Evolutionary conservation across 2,113 vertebrate genomes (phyloP).

Genomic region (Odontesthes bonariensis): DNA sequence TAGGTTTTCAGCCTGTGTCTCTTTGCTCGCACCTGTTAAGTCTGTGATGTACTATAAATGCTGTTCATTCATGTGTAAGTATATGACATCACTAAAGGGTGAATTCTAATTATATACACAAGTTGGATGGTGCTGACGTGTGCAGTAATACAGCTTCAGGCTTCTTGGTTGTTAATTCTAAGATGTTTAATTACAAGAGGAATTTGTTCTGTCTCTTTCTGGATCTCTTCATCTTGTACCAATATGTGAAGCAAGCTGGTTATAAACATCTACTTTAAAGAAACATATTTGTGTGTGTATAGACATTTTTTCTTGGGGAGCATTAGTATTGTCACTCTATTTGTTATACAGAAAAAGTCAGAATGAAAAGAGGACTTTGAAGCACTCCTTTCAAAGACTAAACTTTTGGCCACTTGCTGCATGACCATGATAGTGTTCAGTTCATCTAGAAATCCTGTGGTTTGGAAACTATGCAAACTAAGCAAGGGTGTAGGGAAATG

Average conservation of each 20-base stretch:
- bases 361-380: slow-evolving; percentile 1
- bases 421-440: background rate
- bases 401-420: background rate
- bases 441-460: background rate
- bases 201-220: slow-evolving; percentile 24
- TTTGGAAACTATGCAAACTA: background rate
- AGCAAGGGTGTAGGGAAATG: background rate
- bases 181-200: slow-evolving; percentile 42
- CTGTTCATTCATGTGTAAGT: slow-evolving; percentile 7
- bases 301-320: background rate
- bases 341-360: background rate
- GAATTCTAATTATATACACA: slow-evolving; percentile 16
- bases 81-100: slow-evolving; percentile 20
- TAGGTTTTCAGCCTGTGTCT: slow-evolving; percentile 4
- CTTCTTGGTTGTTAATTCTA: slow-evolving; percentile 29
- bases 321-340: background rate
- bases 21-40: slow-evolving; percentile 18
- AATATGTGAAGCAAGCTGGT: background rate
- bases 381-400: background rate
- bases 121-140: slow-evolving; percentile 25
- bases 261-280: background rate
- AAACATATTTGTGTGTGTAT: background rate
- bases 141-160: slow-evolving; percentile 23
- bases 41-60: slow-evolving; percentile 26
- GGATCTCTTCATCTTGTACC: slow-evolving; percentile 1